A percentile compares a stretch with the other conserved stretches of the same genome.
Evolutionary conservation across 2,113 vertebrate species (phyloP).

Genomic region (Zingel zingel): DNA sequence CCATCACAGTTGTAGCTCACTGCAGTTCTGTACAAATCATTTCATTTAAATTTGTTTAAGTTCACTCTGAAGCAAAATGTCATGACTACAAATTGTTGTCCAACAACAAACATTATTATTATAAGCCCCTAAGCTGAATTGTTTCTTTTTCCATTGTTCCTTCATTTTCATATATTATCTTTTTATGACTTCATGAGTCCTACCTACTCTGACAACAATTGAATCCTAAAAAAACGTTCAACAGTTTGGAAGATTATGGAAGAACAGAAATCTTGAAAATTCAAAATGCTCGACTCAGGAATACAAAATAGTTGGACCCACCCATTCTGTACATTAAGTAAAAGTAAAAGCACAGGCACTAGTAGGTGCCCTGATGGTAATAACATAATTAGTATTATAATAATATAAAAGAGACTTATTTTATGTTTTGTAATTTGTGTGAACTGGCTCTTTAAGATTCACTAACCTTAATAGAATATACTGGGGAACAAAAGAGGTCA

Average conservation of each 20-base stretch:
- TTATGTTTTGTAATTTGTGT: too few species aligned
- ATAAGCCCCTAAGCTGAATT: background rate
- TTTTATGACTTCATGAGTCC: conserved; percentile 17
- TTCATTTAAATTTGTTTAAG: background rate
- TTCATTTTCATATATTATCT: conserved; percentile 17
- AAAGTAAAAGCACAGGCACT: too few species aligned
- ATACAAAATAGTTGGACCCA: background rate
- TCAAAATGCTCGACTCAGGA: conserved; percentile 9
- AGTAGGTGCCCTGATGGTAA: background rate
- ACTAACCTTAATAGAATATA: too few species aligned
- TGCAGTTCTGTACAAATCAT: background rate
- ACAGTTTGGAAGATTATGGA: conserved; percentile 1
- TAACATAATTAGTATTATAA: background rate
- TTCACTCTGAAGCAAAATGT: conserved; percentile 15
- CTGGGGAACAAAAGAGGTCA: too few species aligned
- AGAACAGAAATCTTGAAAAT: conserved; percentile 1
- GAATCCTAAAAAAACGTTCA: conserved; percentile 40
- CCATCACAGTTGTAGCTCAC: background rate
- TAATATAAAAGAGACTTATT: background rate
- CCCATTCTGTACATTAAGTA: background rate
- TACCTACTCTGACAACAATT: background rate
- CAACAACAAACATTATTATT: background rate
- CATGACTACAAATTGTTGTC: conserved; percentile 1
- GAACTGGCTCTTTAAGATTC: too few species aligned
- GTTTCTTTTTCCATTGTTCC: background rate